phyloP scores from a whole-genome alignment of 2,888 invertebrate genomes.

The Eudemis profundana region DNA sequence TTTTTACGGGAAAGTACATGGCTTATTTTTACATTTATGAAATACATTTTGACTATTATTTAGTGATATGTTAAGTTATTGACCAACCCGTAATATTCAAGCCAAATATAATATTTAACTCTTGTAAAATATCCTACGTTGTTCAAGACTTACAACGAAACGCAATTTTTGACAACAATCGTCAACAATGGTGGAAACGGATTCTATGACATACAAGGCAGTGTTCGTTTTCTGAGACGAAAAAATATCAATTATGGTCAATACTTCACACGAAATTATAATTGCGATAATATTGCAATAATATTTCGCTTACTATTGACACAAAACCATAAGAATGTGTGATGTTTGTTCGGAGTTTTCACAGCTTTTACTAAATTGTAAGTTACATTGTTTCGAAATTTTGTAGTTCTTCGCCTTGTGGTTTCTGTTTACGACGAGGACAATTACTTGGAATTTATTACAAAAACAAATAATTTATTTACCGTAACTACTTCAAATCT shows the following conservation, averaged over 20 bases:
- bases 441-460: constrained; percentile 5
- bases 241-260: constrained; percentile 82
- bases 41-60: neutral
- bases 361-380: constrained; percentile 92
- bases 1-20: neutral
- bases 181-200: constrained; percentile 83
- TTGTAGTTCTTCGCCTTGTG: constrained; percentile 60
- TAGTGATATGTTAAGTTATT: too few relatives aligned
- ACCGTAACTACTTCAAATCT: neutral
- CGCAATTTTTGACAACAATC: constrained; percentile 80
- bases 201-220: constrained; percentile 79
- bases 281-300: constrained; percentile 77
- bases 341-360: constrained; percentile 98
- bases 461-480: constrained; percentile 12
- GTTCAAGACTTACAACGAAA: constrained; percentile 59
- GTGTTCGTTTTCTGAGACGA: constrained; percentile 81
- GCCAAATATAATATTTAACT: neutral
- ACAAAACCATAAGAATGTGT: constrained; percentile 89
- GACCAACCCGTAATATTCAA: neutral
- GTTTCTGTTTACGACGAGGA: constrained; percentile 41
- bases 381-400: constrained; percentile 83
- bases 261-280: constrained; percentile 68
- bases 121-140: neutral
- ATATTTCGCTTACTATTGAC: constrained; percentile 71
- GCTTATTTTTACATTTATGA: neutral